Conservation (phyloP, 2,888 invertebrate genomes). For the Plagodis pulveraria region DNA sequence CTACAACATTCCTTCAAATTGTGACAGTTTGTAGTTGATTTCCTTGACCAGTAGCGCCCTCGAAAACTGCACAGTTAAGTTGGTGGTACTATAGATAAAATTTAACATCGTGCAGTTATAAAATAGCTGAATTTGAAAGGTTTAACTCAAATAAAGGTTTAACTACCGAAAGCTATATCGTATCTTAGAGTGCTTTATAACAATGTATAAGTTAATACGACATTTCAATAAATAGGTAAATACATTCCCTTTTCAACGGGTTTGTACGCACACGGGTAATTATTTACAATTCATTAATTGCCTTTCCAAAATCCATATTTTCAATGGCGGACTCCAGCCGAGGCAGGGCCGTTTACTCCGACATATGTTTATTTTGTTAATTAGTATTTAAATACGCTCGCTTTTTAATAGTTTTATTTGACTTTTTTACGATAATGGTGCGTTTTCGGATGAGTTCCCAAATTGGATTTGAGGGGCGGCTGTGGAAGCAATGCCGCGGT, state of each 20-base stretch:
- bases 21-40: no score
- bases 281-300: conserved; percentile 35
- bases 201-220: background rate
- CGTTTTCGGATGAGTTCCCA: conserved; percentile 45
- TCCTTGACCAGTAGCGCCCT: no score
- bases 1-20: no score
- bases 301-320: conserved; percentile 26
- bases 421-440: conserved; percentile 51
- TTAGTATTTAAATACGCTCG: conserved; percentile 48
- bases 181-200: no score
- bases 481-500: no score
- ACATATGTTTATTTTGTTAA: conserved; percentile 58
- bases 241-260: conserved; percentile 5
- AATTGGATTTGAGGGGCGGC: conserved; percentile 40
- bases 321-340: conserved; percentile 14
- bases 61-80: no score
- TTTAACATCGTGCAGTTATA: no score
- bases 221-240: conserved; percentile 7
- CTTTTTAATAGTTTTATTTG: conserved; percentile 47
- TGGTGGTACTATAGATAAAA: no score
- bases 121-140: no score
- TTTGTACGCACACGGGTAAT: conserved; percentile 1
- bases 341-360: conserved; percentile 41
- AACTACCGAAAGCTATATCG: no score
- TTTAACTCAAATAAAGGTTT: no score